A percentile compares a stretch with the other conserved stretches of the same genome.
These are phyloP conservation scores for Datnioides undecimradiatus DNA, from an alignment of 2,113 vertebrate genomes.

Conservation along the genomic window DNA sequence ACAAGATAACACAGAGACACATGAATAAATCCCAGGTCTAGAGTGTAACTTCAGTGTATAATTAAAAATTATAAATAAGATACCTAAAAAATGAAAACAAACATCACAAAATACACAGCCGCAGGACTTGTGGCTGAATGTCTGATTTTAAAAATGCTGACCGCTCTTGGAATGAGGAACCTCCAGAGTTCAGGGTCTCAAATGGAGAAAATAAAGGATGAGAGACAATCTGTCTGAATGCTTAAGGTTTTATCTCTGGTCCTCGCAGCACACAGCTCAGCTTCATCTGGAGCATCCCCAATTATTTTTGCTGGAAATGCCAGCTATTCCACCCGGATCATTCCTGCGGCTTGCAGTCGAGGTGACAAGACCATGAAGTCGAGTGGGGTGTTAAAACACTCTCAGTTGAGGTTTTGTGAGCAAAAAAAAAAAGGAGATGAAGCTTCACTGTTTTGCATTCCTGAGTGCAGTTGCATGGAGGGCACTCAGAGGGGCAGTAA, in stretches of 20 bases:
- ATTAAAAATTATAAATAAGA: too few relatives aligned
- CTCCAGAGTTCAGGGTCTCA: background rate
- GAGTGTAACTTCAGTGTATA: background rate
- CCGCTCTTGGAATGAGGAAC: background rate
- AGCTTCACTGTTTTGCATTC: background rate
- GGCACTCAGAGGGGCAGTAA: conserved; percentile 76
- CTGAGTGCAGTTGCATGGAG: conserved; percentile 56
- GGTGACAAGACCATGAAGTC: background rate
- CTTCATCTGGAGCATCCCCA: background rate
- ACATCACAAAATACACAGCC: background rate
- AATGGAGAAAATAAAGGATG: conserved; percentile 5
- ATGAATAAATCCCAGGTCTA: background rate
- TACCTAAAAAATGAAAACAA: background rate
- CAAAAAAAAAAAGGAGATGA: background rate
- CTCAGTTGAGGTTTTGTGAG: background rate
- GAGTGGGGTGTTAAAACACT: background rate
- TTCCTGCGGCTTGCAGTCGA: background rate
- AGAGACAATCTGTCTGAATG: background rate
- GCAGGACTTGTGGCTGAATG: too few relatives aligned
- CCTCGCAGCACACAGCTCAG: background rate
- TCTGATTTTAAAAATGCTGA: background rate
- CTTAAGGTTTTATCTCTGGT: conserved; percentile 7
- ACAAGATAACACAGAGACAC: background rate
- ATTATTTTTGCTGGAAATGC: background rate
- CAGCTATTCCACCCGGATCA: background rate